Conservation (phyloP, 2,113 vertebrate species). For the Scalopus aquaticus region DNA sequence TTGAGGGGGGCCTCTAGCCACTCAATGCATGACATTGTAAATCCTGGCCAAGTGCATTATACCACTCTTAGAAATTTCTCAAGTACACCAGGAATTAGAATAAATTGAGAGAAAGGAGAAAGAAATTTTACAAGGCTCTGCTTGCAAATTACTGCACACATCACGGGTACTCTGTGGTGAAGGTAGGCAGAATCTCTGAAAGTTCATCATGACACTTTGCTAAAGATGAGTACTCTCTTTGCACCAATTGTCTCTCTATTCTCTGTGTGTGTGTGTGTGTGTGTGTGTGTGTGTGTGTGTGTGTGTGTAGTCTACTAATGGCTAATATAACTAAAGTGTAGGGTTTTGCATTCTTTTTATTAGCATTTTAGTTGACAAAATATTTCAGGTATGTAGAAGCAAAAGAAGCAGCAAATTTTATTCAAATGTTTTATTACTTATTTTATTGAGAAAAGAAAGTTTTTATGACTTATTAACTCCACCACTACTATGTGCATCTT, state of each 20-base stretch:
- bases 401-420: slow-evolving; percentile 26
- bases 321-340: slow-evolving; percentile 69
- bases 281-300: too few relatives aligned
- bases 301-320: too few relatives aligned
- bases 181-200: slow-evolving; percentile 62
- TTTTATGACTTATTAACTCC: neutral
- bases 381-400: slow-evolving; percentile 40
- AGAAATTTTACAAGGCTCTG: slow-evolving; percentile 32
- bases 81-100: slow-evolving; percentile 36
- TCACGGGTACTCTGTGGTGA: slow-evolving; percentile 18
- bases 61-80: slow-evolving; percentile 47
- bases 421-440: neutral
- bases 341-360: neutral
- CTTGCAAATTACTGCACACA: slow-evolving; percentile 45
- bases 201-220: slow-evolving; percentile 59
- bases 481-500: neutral
- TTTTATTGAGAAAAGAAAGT: slow-evolving; percentile 53
- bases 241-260: slow-evolving; percentile 54
- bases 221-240: slow-evolving; percentile 51
- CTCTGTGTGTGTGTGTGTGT: too few relatives aligned
- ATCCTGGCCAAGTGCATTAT: slow-evolving; percentile 28
- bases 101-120: neutral
- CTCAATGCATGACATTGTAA: slow-evolving; percentile 30
- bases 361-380: slow-evolving; percentile 54
- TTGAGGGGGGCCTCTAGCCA: neutral